Evolutionary conservation across 2,797 vertebrate species (phyloP).

Genomic region (Nannoperca obscura): DNA sequence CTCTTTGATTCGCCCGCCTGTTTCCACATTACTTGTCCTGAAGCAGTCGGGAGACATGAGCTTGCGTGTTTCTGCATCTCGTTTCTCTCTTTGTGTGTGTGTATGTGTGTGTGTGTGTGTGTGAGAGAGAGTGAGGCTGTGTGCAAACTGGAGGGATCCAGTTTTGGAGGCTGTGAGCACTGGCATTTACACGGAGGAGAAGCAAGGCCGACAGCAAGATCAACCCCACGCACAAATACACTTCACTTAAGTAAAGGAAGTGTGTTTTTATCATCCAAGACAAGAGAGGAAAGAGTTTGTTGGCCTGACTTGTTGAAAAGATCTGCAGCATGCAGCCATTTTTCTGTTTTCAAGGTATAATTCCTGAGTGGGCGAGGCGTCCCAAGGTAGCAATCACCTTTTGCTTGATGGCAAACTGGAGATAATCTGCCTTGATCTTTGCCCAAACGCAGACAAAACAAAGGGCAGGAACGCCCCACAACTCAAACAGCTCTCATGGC

Average conservation of each 20-base stretch:
- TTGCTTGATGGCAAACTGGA: neutral
- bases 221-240: neutral
- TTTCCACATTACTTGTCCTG: conserved; percentile 54
- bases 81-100: conserved; percentile 31
- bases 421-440: conserved; percentile 21
- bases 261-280: neutral
- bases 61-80: conserved; percentile 6
- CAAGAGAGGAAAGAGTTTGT: neutral
- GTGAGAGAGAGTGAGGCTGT: neutral
- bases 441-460: conserved; percentile 47
- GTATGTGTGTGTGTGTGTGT: conserved; percentile 11
- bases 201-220: conserved; percentile 36
- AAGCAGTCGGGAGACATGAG: conserved; percentile 28
- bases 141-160: conserved; percentile 68
- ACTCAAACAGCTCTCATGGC: conserved; percentile 46
- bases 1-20: conserved; percentile 32
- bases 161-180: conserved; percentile 57
- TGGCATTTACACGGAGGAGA: conserved; percentile 48
- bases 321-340: conserved; percentile 14
- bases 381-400: conserved; percentile 17
- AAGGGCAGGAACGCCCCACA: conserved; percentile 43
- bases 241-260: neutral
- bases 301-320: neutral
- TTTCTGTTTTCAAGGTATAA: neutral
- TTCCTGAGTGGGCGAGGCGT: neutral